These are phyloP conservation scores for Ophion costatus DNA, from an alignment of 2,888 invertebrate species.

Conservation along the genomic window DNA sequence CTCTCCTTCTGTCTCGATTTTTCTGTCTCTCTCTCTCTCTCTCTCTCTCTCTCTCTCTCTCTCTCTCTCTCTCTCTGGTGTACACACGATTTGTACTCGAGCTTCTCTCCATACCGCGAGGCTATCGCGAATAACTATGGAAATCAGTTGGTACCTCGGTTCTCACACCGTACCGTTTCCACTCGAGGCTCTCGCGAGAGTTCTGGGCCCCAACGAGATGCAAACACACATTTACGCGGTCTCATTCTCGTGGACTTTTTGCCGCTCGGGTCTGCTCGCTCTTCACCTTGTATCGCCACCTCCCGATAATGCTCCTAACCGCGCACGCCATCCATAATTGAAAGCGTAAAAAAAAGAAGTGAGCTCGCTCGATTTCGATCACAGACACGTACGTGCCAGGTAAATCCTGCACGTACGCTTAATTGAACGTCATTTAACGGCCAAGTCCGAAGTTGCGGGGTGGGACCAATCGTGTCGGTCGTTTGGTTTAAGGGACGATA, in stretches of 20 bases:
- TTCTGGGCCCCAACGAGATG: conserved; percentile 58
- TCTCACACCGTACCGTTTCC: conserved; percentile 77
- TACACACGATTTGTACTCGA: conserved; percentile 58
- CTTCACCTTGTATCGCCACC: conserved; percentile 62
- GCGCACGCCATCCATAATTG: conserved; percentile 29
- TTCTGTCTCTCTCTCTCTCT: conserved; percentile 29
- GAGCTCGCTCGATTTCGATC: not conserved
- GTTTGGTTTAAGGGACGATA: too few relatives aligned
- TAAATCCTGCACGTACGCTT: too few relatives aligned
- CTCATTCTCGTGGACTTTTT: conserved; percentile 37
- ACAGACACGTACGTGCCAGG: not conserved
- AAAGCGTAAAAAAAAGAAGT: not conserved
- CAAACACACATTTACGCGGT: conserved; percentile 48
- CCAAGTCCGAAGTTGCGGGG: too few relatives aligned
- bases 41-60: conserved; percentile 27
- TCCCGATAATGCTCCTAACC: conserved; percentile 48
- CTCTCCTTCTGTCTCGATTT: conserved; percentile 3
- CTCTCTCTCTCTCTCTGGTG: conserved; percentile 1
- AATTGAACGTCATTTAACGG: too few relatives aligned
- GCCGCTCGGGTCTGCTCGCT: conserved; percentile 52
- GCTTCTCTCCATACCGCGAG: conserved; percentile 69
- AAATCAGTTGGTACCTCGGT: conserved; percentile 78
- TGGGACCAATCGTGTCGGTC: too few relatives aligned
- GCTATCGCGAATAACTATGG: conserved; percentile 80
- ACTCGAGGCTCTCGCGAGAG: conserved; percentile 66